These are phyloP conservation scores for Ctenoplectra terminalis DNA, from an alignment of 1,140 invertebrate species.

Conservation along the genomic window DNA sequence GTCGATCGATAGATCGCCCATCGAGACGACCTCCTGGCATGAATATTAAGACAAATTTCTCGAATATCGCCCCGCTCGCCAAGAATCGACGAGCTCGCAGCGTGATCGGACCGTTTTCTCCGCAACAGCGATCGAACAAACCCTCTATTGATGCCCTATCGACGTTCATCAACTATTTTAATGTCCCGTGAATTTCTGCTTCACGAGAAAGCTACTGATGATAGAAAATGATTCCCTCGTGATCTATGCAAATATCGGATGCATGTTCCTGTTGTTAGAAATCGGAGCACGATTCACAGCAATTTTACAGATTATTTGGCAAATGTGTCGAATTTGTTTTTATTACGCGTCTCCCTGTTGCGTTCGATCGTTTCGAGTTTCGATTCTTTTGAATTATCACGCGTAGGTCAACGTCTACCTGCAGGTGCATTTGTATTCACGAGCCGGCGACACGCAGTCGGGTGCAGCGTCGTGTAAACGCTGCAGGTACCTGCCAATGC, in stretches of 20 bases:
- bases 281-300: background rate
- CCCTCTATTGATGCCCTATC: constrained; percentile 23
- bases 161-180: constrained; percentile 23
- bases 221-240: background rate
- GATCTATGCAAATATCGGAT: background rate
- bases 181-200: constrained; percentile 27
- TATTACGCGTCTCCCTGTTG: too few species aligned
- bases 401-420: constrained; percentile 43
- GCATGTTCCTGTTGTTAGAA: background rate
- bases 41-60: constrained; percentile 55
- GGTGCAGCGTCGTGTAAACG: constrained; percentile 40
- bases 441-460: constrained; percentile 40
- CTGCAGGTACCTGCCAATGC: constrained; percentile 51
- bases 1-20: constrained; percentile 22
- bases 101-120: constrained; percentile 20
- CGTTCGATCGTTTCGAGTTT: too few species aligned
- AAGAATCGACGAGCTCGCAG: background rate
- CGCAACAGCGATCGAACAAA: background rate
- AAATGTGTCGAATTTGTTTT: background rate
- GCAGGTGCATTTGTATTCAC: constrained; percentile 50
- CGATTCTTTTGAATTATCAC: too few species aligned
- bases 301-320: background rate
- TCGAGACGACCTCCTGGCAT: constrained; percentile 19
- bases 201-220: background rate
- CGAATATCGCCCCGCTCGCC: constrained; percentile 23